Evolutionary conservation across 2,113 vertebrate species (phyloP).

Genomic region (Rutilus rutilus): DNA sequence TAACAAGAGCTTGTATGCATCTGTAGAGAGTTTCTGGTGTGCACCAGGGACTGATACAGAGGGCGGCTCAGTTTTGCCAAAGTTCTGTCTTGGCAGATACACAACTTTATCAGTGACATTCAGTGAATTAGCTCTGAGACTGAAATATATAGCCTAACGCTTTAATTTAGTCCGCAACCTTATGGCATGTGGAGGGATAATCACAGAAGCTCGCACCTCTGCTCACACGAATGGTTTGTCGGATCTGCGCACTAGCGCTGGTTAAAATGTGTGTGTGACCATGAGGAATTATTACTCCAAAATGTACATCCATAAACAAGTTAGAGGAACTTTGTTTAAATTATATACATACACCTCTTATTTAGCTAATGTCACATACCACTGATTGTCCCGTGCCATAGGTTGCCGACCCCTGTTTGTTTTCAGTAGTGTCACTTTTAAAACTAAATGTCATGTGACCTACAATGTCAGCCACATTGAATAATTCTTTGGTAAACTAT

Average conservation of each 20-base stretch:
- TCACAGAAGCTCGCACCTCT: no score
- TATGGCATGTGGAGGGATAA: no score
- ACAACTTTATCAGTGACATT: slow-evolving; percentile 2
- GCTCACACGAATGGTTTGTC: no score
- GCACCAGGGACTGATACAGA: slow-evolving; percentile 59
- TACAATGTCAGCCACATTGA: neutral
- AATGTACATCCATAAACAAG: no score
- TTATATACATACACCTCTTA: no score
- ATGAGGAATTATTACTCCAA: no score
- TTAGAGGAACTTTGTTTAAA: no score
- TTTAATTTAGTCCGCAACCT: neutral
- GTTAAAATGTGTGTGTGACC: no score
- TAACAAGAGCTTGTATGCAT: slow-evolving; percentile 59
- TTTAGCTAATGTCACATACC: no score
- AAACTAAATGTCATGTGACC: neutral
- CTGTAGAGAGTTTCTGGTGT: slow-evolving; percentile 61
- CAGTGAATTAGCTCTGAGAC: neutral
- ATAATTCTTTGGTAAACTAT: neutral
- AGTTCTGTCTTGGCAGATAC: slow-evolving; percentile 56
- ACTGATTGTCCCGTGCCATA: no score
- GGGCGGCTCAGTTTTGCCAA: slow-evolving; percentile 54
- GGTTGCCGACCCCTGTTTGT: no score
- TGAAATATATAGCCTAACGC: neutral
- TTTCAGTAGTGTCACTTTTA: neutral
- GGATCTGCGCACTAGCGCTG: no score